Evolutionary conservation across 2,888 invertebrate species (phyloP).

Genomic region (Nematopogon swammerdamellus): DNA sequence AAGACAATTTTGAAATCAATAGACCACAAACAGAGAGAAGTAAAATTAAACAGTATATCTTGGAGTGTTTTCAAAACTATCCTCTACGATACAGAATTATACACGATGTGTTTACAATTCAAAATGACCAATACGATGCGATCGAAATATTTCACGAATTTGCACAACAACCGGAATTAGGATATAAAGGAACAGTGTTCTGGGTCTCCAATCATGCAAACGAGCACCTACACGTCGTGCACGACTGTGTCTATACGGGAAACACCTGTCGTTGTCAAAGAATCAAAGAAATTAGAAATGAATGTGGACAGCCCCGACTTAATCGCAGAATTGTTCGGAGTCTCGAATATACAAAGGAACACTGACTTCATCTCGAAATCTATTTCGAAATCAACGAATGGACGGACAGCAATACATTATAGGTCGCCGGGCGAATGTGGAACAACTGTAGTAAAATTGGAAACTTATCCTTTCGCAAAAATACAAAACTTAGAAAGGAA

Average conservation of each 20-base stretch:
- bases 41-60: slow-evolving; percentile 8
- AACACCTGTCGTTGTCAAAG: slow-evolving; percentile 6
- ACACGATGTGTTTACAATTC: slow-evolving; percentile 15
- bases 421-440: background rate
- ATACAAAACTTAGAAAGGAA: background rate
- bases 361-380: slow-evolving; percentile 1
- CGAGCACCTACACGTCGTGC: slow-evolving; percentile 15
- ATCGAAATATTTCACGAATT: slow-evolving; percentile 13
- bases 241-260: slow-evolving; percentile 14
- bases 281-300: slow-evolving; percentile 7
- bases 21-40: slow-evolving; percentile 12
- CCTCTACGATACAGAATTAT: slow-evolving; percentile 13
- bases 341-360: background rate
- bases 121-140: slow-evolving; percentile 13
- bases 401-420: slow-evolving; percentile 1
- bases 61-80: slow-evolving; percentile 15
- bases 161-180: slow-evolving; percentile 6
- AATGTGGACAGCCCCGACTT: slow-evolving; percentile 4
- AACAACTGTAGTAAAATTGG: background rate
- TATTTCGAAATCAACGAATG: slow-evolving; percentile 1
- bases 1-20: slow-evolving; percentile 11
- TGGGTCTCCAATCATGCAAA: slow-evolving; percentile 7
- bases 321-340: slow-evolving; percentile 1
- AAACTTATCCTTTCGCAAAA: background rate
- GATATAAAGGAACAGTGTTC: slow-evolving; percentile 1